Base-by-base conservation (phyloP, 2,888 invertebrate genomes). In the Noctua janthina region DNA sequence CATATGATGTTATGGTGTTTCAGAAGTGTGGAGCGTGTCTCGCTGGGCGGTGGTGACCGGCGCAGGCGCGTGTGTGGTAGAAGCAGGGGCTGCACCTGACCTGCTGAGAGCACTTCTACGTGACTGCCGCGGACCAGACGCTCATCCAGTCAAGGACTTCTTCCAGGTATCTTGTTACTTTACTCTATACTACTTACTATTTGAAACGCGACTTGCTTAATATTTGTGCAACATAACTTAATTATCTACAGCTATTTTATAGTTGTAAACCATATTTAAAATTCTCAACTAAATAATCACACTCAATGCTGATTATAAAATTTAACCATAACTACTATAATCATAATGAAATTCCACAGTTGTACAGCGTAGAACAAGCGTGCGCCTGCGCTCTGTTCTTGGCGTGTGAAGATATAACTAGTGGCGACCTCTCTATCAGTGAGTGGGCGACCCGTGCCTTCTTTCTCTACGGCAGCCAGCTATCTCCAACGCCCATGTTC, bases 361-460 rank as follows among this genome's bases (percentile, higher is more conserved):
- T 97, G 66, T 98, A 99, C 92, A 98, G 98, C 74, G 98, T 98
- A 80, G 98, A 98, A 76, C 99, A 99, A 94, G 99, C 99, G 0
- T 99, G 99, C 94, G 99, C 99, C 1, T 99, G 98, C 66, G 98
- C 99, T 77, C 96, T 99, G 69, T 98, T 98, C 89, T 95, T 99
- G 81, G 99, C 99, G 0, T 99, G 99, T 81, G 98, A 98, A 76
- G 97, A 96, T 70, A 85, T 93, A 7, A 87, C 91, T 6, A 92
- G 93, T 77, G 94, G 94, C 62, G 97, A 97, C 88, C 91, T 93
- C 56, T 98, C 98, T 83, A 96, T 98, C 3, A 98, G 98, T 73
- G 98, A 99, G 92, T 98, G 99, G 98, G 99, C 99, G 0, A 98
- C 99, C 0, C 98, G 99, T 89, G 99, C 99, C 0, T 99, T 99